A percentile compares a stretch with the other conserved stretches of the same genome.
Evolutionary conservation across 2,797 vertebrate genomes (phyloP).

Genomic region (Helarctos malayanus): DNA sequence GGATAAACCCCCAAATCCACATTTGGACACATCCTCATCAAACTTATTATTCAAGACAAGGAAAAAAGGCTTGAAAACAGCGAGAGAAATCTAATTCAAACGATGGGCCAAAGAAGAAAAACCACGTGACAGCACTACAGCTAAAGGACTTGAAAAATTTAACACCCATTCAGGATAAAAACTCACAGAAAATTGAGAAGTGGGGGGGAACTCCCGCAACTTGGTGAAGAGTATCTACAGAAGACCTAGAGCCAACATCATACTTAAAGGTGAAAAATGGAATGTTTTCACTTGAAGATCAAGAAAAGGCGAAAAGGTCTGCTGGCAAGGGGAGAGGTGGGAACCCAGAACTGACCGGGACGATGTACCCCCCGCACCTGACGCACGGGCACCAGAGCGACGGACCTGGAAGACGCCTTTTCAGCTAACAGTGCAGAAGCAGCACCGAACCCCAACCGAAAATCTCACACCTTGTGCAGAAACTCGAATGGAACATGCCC

Average conservation of each 20-base stretch:
- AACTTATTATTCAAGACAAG: background rate
- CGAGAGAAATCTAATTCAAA: background rate
- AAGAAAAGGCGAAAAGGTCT: background rate
- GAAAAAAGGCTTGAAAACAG: background rate
- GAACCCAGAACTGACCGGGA: background rate
- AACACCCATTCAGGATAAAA: background rate
- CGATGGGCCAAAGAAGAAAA: background rate
- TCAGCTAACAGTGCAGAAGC: background rate
- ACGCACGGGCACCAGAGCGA: background rate
- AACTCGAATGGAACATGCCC: background rate
- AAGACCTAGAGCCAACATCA: background rate
- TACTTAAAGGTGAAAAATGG: background rate
- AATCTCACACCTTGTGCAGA: background rate
- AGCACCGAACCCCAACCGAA: background rate
- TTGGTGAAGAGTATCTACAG: background rate
- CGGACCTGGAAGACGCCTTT: background rate
- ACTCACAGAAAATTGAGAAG: background rate
- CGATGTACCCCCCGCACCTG: rapidly evolving
- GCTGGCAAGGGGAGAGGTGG: too few relatives aligned
- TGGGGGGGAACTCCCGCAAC: background rate
- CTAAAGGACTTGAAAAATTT: background rate
- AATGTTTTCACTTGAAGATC: background rate
- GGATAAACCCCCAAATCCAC: background rate
- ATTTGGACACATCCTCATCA: too few relatives aligned
- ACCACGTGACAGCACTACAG: background rate